These are phyloP conservation scores for Pongo abelii DNA, from an alignment of 2,113 vertebrate genomes.

Conservation along the genomic window DNA sequence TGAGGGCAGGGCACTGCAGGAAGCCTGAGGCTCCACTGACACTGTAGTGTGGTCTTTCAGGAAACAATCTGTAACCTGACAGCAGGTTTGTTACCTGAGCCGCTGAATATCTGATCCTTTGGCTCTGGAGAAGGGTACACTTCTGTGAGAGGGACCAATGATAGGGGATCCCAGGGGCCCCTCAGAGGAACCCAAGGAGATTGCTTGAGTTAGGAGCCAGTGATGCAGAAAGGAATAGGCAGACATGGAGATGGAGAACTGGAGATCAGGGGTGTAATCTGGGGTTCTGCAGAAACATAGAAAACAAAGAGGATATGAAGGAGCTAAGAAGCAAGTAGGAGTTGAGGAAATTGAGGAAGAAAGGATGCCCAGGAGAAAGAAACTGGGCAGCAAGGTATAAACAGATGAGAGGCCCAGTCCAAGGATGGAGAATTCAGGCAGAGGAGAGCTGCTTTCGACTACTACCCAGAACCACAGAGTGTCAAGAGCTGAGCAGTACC, in stretches of 20 bases:
- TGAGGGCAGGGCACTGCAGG: slow-evolving; percentile 12
- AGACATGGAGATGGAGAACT: background rate
- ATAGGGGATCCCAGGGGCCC: slow-evolving; percentile 33
- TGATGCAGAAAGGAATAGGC: background rate
- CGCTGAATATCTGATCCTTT: slow-evolving; percentile 74
- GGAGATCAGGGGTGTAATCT: background rate
- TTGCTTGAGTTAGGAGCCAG: background rate
- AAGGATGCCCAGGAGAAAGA: background rate
- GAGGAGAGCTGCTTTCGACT: background rate
- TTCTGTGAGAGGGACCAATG: slow-evolving; percentile 40
- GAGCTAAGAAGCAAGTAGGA: background rate
- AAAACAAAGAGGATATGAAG: background rate
- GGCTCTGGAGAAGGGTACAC: slow-evolving; percentile 55
- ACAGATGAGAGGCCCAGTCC: background rate
- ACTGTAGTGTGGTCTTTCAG: slow-evolving; percentile 62
- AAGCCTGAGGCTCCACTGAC: slow-evolving; percentile 47
- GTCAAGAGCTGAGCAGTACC: background rate
- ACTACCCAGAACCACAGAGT: background rate
- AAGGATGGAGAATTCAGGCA: background rate
- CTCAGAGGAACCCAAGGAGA: background rate
- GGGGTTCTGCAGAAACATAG: background rate
- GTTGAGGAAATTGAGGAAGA: background rate
- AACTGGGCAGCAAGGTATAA: background rate
- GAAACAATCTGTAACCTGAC: slow-evolving; percentile 76
- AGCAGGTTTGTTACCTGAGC: slow-evolving; percentile 74